Evolutionary conservation across 2,888 invertebrate genomes (phyloP).

Genomic region (Meghimatium bilineatum): DNA sequence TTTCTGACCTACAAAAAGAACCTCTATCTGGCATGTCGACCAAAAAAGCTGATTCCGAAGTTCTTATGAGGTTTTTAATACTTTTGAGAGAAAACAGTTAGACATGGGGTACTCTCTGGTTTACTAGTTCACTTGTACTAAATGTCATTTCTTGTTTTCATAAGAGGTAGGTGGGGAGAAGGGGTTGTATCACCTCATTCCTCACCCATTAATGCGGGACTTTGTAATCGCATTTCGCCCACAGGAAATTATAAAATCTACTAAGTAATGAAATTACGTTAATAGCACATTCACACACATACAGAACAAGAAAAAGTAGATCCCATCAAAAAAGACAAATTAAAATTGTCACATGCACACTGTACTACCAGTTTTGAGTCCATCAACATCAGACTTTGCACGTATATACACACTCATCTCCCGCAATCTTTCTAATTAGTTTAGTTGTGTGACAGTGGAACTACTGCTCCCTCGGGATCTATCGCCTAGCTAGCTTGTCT

Average conservation of each 20-base stretch:
- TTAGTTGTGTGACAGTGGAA: constrained; percentile 29
- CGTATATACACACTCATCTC: constrained; percentile 22
- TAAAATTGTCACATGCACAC: background rate
- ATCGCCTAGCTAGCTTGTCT: constrained; percentile 25
- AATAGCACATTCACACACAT: background rate
- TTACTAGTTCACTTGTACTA: too few species aligned
- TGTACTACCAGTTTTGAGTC: background rate
- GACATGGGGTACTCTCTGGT: too few species aligned
- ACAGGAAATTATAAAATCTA: background rate
- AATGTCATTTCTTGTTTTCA: too few species aligned
- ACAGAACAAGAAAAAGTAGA: background rate
- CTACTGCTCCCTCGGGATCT: constrained; percentile 18
- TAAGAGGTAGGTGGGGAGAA: too few species aligned
- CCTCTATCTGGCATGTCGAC: too few species aligned
- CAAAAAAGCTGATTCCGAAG: too few species aligned
- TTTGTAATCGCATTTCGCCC: too few species aligned
- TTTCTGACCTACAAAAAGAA: too few species aligned
- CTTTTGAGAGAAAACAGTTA: too few species aligned
- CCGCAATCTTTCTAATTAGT: constrained; percentile 38
- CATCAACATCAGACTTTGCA: constrained; percentile 9
- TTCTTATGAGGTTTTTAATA: too few species aligned
- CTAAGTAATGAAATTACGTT: background rate
- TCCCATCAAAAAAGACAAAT: background rate
- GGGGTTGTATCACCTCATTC: too few species aligned
- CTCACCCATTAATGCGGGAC: too few species aligned